Base-by-base conservation (phyloP, 2,797 vertebrate genomes). In the Peromyscus aztecus region DNA sequence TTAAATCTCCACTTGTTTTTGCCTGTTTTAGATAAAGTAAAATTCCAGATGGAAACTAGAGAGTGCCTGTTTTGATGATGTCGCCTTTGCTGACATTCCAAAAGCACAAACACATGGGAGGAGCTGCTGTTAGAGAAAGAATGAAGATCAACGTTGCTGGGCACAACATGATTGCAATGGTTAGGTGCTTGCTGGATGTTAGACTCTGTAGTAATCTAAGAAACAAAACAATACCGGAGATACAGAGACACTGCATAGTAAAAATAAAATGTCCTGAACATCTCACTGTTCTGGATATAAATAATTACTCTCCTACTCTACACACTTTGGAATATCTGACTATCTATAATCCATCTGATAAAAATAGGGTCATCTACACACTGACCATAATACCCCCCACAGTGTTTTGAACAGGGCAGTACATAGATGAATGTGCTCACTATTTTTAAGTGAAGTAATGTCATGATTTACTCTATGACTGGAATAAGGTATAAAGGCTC, bases 21-120 rank as follows among this genome's bases (percentile, higher is more conserved):
- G 43, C 34, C 90, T 91, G 88, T 75, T 83, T 23, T 73, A 93
- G 73, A 92, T 52, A 55, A 97, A 92, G 63, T 95, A 84, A 91
- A 91, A 94, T 91, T 95, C 75, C 94, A 96, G 75, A 97, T 94
- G 49, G 92, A 96, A 94, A 86, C 0, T 17, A 82, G 85, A 94
- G 19, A 94, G 57, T 34, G 71, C 31, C 77, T 97, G 85, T 95
- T 94, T 94, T 87, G 94, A 78, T 76, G 78, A 81, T 71, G n/a
- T 8, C 78, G 55, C 81, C 76, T 96, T 94, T 97, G 89, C 65
- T 94, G 95, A 91, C 75, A 91, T 94, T 91, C 57, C n/a, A n/a
- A 89, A 95, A 90, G 73, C 82, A 89, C 46, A 94, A 90, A 91
- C 63, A 88, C 37, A 6, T 49, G 82, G 75, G 73, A 94, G 34